Evolutionary conservation across 1,140 invertebrate species (phyloP), one percentile per base, ranked within the genome.

Genomic region (Neodiprion virginianus): DNA sequence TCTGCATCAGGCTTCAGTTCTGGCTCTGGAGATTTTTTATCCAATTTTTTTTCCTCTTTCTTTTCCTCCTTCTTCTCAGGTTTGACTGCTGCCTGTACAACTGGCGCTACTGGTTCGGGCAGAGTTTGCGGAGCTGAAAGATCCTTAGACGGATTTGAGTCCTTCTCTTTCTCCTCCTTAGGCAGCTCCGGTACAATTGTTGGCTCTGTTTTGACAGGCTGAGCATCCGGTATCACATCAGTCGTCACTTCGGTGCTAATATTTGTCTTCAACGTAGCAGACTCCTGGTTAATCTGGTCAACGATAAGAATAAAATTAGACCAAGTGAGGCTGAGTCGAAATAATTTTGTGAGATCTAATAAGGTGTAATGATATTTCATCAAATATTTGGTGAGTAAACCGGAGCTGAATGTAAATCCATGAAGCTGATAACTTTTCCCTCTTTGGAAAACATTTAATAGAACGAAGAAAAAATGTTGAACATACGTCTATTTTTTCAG

Each of bases 401-500:
- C 1, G 0, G 5, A 40, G 5, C 28, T 40, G 28, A 5, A 40
- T 40, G 28, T 40, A 40, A 40, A 40, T 4, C 28, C 0, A 40
- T 40, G 28, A 40, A 40, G 4, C 28, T 40, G 28, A 40, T 40
- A 40, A 40, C 28, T 61, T 61, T 61, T 61, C 8, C 53, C 8
- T 61, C 8, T 61, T 3, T 40, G 28, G 5, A 40, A 40, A 40
- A 40, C 28, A 40, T 40, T 40, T 40, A 40, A 40, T 40, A 40
- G 28, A 2, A 1, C 2, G 5, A 40, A 40, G 28, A 40, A 40
- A 40, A 2, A 40, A 40, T 40, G 28, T 40, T 40, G 1, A 72
- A 73, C 79, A 75, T 79, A 86, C 85, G 66, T 87, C 81, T 66
- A 76, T 76, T 73, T 88, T 88, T 72, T 89, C 87, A 48, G 78